phyloP scores from a whole-genome alignment of 2,113 vertebrate genomes.

The Crotophaga sulcirostris region DNA sequence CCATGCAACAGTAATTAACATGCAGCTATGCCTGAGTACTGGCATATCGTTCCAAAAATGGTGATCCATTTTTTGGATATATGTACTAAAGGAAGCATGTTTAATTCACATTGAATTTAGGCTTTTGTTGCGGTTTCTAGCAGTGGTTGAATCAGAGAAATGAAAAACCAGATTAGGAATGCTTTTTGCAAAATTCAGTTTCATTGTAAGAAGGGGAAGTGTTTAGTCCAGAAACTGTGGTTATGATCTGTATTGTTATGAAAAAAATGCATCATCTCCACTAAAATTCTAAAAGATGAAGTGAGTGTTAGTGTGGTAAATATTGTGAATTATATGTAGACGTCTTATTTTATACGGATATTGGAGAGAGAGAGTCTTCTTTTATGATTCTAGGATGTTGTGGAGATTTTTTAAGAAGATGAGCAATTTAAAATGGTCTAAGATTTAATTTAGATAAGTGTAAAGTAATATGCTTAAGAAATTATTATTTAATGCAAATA shows the following conservation, averaged over 20 bases:
- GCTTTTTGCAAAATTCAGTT: not conserved
- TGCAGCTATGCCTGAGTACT: not conserved
- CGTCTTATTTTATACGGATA: not conserved
- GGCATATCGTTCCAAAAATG: not conserved
- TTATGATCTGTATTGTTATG: not conserved
- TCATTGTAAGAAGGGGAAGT: not conserved
- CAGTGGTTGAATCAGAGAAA: not conserved
- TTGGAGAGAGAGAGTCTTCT: not conserved
- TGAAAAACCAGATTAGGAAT: not conserved
- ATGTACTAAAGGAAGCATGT: not conserved
- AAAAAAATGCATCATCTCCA: not conserved
- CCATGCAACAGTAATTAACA: not conserved
- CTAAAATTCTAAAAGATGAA: not conserved
- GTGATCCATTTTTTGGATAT: not conserved
- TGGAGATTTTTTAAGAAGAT: constrained; percentile 16
- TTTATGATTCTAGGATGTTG: not conserved
- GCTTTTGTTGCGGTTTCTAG: not conserved
- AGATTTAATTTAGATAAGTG: constrained; percentile 77
- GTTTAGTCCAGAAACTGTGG: not conserved
- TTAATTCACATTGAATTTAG: not conserved
- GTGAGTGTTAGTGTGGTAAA: not conserved
- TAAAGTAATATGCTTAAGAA: constrained; percentile 12
- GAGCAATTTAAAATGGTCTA: constrained; percentile 2
- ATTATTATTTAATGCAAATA: constrained; percentile 20
- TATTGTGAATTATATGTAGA: not conserved